Evolutionary conservation across 2,113 vertebrate genomes (phyloP).

Genomic region (Calyptomena viridis): DNA sequence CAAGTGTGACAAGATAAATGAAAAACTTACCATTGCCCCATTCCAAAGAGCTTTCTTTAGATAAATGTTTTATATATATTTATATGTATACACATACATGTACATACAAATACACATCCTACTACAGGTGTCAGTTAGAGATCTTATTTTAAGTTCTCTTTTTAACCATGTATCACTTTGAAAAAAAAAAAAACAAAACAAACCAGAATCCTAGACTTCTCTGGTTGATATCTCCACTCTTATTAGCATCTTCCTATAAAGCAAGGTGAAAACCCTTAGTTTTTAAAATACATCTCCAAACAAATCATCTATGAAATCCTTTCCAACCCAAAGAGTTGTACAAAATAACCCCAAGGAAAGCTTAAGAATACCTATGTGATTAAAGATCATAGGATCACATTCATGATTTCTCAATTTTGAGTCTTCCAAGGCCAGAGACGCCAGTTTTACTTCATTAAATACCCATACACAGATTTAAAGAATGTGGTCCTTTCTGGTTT

Average conservation of each 20-base stretch:
- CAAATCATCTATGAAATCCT: neutral
- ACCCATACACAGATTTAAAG: neutral
- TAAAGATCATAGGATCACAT: neutral
- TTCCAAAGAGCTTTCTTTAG: neutral
- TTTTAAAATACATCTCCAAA: neutral
- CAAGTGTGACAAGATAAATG: neutral
- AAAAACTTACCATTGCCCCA: neutral
- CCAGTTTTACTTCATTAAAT: neutral
- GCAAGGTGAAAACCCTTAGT: neutral
- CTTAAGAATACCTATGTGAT: neutral
- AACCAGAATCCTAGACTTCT: neutral
- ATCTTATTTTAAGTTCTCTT: neutral
- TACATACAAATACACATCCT: neutral
- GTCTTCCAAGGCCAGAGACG: neutral
- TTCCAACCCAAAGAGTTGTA: neutral
- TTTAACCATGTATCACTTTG: neutral
- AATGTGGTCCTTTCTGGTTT: neutral
- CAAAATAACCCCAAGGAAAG: neutral
- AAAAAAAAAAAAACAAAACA: neutral
- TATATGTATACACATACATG: rapidly evolving
- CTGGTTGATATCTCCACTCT: neutral
- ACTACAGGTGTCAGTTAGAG: neutral
- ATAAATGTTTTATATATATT: neutral
- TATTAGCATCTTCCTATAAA: neutral
- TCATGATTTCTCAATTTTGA: neutral